Conservation (phyloP, 2,888 invertebrate species). For the Imbricaverruca yamaguchii region DNA sequence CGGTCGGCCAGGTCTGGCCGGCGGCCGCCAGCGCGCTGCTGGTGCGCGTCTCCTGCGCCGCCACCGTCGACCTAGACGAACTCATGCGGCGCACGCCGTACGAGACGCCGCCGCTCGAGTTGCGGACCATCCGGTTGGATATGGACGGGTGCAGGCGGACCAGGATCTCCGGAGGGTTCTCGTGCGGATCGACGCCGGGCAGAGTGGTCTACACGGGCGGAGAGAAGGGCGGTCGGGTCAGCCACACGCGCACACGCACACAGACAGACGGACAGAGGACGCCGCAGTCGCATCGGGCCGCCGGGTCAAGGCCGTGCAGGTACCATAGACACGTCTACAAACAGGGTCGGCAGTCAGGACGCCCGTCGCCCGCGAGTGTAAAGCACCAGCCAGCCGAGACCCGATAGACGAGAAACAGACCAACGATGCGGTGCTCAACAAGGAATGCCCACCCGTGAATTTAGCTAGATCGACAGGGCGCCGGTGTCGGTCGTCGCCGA, state of each 20-base stretch:
- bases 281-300: slow-evolving; percentile 1
- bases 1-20: neutral
- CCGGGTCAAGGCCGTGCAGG: neutral
- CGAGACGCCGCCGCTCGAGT: neutral
- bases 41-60: neutral
- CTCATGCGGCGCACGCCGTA: neutral
- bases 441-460: slow-evolving; percentile 5
- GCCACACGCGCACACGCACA: neutral
- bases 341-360: neutral
- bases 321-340: neutral
- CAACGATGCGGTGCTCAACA: neutral
- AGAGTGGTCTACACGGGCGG: neutral
- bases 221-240: neutral
- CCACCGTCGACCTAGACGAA: neutral
- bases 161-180: neutral
- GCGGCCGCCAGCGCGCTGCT: neutral
- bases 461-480: neutral
- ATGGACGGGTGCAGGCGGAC: slow-evolving; percentile 1
- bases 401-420: slow-evolving; percentile 2
- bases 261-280: neutral
- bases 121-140: neutral
- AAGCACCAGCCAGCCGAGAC: slow-evolving; percentile 9
- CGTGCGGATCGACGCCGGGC: slow-evolving; percentile 2
- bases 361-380: neutral
- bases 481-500: neutral